phyloP scores from a whole-genome alignment of 2,888 invertebrate species.

The Hydroisotoma schaefferi region DNA sequence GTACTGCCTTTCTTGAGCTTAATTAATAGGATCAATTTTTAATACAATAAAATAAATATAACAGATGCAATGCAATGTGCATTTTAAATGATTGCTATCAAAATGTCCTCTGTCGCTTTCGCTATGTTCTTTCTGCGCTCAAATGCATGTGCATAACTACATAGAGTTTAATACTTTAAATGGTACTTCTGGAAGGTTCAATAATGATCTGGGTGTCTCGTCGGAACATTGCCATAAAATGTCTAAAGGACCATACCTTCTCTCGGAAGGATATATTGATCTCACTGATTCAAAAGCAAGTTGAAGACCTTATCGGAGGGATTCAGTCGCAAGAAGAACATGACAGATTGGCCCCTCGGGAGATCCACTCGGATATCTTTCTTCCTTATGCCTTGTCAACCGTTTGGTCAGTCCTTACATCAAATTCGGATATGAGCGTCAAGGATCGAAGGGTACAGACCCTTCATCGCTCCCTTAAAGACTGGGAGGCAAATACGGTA shows the following conservation, averaged over 20 bases:
- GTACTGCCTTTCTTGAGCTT: too few relatives aligned
- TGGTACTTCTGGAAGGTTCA: background rate
- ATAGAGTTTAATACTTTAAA: background rate
- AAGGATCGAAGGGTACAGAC: slow-evolving; percentile 1
- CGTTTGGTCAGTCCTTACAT: slow-evolving; percentile 4
- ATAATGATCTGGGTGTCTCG: slow-evolving; percentile 8
- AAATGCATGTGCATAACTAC: too few relatives aligned
- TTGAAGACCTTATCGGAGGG: background rate
- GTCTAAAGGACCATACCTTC: background rate
- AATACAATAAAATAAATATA: too few relatives aligned
- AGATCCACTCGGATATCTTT: background rate
- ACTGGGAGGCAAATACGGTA: slow-evolving; percentile 2
- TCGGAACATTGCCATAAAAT: background rate
- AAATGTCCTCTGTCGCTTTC: too few relatives aligned
- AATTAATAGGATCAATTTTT: too few relatives aligned
- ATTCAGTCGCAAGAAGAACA: background rate
- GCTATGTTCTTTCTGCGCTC: too few relatives aligned
- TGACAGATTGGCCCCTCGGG: background rate
- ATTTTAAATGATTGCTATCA: too few relatives aligned
- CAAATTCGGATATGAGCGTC: background rate
- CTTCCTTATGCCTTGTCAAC: slow-evolving; percentile 4
- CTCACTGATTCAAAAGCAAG: background rate
- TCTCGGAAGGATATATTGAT: background rate
- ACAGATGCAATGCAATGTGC: too few relatives aligned
- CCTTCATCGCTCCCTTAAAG: background rate